Conservation (phyloP, 2,888 invertebrate species). For the Sceliomorpha sp. region DNA sequence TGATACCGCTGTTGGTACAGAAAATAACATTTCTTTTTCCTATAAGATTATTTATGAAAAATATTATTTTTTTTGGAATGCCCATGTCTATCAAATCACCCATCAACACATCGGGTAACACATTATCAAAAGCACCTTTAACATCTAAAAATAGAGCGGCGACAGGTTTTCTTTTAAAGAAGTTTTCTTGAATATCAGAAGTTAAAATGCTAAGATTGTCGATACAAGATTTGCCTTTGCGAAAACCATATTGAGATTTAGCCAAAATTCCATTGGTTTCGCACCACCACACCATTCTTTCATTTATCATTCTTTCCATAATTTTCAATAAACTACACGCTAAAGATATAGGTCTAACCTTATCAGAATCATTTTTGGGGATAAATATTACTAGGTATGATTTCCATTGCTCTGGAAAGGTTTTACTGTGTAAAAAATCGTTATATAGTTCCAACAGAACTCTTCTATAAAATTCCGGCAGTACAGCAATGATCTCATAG, state of each 20-base stretch:
- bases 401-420: conserved; percentile 39
- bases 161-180: conserved; percentile 23
- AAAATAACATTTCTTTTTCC: conserved; percentile 10
- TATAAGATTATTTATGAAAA: conserved; percentile 31
- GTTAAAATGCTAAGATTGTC: conserved; percentile 31
- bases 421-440: conserved; percentile 9
- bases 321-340: conserved; percentile 29
- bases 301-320: conserved; percentile 33
- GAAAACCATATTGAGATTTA: conserved; percentile 34
- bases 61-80: conserved; percentile 18
- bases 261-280: conserved; percentile 26
- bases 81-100: conserved; percentile 24
- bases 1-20: conserved; percentile 8
- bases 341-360: conserved; percentile 39
- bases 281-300: conserved; percentile 20
- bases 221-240: conserved; percentile 33
- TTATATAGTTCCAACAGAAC: conserved; percentile 28
- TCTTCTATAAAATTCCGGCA: conserved; percentile 28
- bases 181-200: conserved; percentile 20
- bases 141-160: conserved; percentile 35
- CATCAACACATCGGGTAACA: conserved; percentile 27
- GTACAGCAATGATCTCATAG: conserved; percentile 10
- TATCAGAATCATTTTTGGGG: conserved; percentile 28
- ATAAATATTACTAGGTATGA: conserved; percentile 34
- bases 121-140: conserved; percentile 39